Base-by-base conservation (phyloP, 2,888 invertebrate species). In the Oscheius sp. region DNA sequence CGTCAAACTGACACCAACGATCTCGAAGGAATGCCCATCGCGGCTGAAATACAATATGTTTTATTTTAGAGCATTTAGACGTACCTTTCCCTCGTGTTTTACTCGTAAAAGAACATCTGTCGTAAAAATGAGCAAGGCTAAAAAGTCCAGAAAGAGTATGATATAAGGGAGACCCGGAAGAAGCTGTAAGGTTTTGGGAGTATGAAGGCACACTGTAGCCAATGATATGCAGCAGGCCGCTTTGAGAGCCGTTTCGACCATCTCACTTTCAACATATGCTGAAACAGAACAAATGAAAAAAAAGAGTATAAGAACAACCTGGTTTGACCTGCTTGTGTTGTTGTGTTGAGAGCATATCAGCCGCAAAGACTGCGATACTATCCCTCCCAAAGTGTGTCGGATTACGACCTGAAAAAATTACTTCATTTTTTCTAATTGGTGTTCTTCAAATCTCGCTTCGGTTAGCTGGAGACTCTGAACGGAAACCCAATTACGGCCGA, bases 1-100 rank as follows among this genome's bases (percentile, higher is more conserved):
- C 95, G 91, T 99, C 99, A 92, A 99, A 99, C 90, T 97, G 96
- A 90, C 97, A 97, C 99, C 99, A 99, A 89, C 96, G 94, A 90
- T 98, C 74, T n/a, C 75, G 58, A 62, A 79, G 76, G 74, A 74
- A 78, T 11, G 55, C 68, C 68, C 68, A 68, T 35, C 68, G 55
- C 2, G 68, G 68, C 68, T 68, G 55, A 55, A 68, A 21, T 55
- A 2, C 13, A 3, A 42, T 42, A 7, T 42, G 42, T 3, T 42
- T 42, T 42, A 5, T 3, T 42, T 42, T 42, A 7, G 51, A 47
- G 74, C 82, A 80, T 21, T 21, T 21, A 21, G 21, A 21, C 21
- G 21, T 91, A 94, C 95, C 93, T 93, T 94, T 63, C 98, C 98
- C 84, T 96, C 92, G 82, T 96, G 95, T 89, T 96, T 95, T 94